phyloP scores from a whole-genome alignment of 2,888 invertebrate genomes.

The Microplitis manilae region DNA sequence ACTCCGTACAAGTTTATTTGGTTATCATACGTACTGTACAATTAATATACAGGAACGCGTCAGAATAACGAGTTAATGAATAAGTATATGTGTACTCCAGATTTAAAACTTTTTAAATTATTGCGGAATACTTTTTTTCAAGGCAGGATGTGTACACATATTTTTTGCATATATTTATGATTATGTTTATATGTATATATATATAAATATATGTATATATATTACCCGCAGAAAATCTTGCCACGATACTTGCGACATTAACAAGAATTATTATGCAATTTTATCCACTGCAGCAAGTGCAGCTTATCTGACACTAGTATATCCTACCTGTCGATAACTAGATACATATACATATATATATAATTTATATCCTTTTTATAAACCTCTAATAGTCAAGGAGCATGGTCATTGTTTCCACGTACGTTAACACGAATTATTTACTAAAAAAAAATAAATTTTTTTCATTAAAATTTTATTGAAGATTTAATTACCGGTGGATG shows the following conservation, averaged over 20 bases:
- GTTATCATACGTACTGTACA: not conserved
- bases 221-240: conserved; percentile 15
- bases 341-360: conserved; percentile 3
- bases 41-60: not conserved
- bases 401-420: not conserved
- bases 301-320: not conserved
- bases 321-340: not conserved
- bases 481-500: not conserved
- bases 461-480: not conserved
- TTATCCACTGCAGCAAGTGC: not conserved
- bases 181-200: no score
- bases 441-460: not conserved
- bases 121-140: not conserved
- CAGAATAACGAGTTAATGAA: not conserved
- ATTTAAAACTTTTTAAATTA: not conserved
- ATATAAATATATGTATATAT: not conserved
- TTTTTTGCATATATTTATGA: not conserved
- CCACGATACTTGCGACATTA: conserved; percentile 9
- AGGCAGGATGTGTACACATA: not conserved
- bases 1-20: not conserved
- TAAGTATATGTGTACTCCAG: not conserved
- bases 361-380: conserved; percentile 1
- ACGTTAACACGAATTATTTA: not conserved
- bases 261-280: conserved; percentile 14
- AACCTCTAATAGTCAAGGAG: not conserved